A percentile compares a stretch with the other conserved stretches of the same genome.
Conservation (phyloP, 2,797 vertebrate species). For the Nasua narica region DNA sequence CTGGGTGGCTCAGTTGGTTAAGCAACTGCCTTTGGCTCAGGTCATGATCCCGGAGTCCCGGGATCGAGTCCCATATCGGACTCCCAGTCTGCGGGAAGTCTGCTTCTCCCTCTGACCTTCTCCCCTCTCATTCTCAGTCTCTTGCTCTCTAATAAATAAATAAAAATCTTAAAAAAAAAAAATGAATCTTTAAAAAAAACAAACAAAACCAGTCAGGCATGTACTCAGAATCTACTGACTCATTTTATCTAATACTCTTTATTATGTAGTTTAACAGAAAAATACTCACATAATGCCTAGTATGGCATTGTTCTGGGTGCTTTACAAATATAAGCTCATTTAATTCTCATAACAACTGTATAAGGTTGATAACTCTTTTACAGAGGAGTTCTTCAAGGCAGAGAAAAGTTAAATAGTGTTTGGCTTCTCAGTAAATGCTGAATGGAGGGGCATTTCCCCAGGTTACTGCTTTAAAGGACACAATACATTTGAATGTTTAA, state of each 20-base stretch:
- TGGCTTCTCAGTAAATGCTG: not conserved
- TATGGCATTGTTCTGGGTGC: not conserved
- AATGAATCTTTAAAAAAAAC: not conserved
- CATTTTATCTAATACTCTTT: not conserved
- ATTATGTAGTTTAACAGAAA: not conserved
- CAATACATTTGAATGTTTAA: not conserved
- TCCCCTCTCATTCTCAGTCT: too few species aligned
- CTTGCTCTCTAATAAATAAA: too few species aligned
- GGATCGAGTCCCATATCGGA: too few species aligned
- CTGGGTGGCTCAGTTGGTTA: too few species aligned
- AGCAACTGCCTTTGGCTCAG: too few species aligned
- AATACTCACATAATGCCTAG: not conserved
- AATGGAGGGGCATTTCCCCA: not conserved
- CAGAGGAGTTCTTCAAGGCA: not conserved
- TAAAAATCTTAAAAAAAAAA: not conserved
- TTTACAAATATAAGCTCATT: not conserved
- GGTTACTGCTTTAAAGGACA: not conserved
- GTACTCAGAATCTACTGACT: not conserved
- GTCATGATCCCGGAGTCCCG: too few species aligned
- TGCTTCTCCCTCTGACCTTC: too few species aligned
- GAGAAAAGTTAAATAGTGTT: not conserved
- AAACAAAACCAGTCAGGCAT: not conserved
- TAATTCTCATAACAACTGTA: not conserved
- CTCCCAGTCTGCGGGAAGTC: too few species aligned
- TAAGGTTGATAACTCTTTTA: not conserved